A percentile compares a stretch with the other conserved stretches of the same genome.
Evolutionary conservation across 2,888 invertebrate genomes (phyloP).

Genomic region (Tromatobia lineatoria): DNA sequence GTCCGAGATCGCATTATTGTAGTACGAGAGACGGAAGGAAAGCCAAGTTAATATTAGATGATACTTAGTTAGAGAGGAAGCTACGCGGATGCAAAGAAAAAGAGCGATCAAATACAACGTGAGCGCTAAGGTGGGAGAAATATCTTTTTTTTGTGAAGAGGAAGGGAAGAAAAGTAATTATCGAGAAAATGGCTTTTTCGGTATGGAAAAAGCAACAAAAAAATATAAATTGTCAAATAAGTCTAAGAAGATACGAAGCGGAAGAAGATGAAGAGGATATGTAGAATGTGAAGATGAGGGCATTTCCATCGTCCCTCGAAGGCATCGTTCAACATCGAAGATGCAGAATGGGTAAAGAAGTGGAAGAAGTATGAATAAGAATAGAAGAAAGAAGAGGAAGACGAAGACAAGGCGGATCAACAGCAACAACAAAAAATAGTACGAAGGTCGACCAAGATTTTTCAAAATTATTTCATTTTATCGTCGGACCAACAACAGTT

Average conservation of each 20-base stretch:
- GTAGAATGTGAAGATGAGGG: neutral
- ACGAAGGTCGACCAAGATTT: conserved; percentile 30
- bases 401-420: conserved; percentile 32
- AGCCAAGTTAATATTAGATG: conserved; percentile 53
- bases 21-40: conserved; percentile 58
- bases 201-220: conserved; percentile 76
- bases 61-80: conserved; percentile 62
- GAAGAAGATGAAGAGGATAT: neutral
- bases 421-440: conserved; percentile 11
- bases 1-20: conserved; percentile 61
- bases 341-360: conserved; percentile 32
- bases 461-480: conserved; percentile 27
- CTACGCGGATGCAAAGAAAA: conserved; percentile 1
- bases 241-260: conserved; percentile 61
- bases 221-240: conserved; percentile 72
- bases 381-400: conserved; percentile 31
- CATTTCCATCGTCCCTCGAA: neutral
- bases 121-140: conserved; percentile 56
- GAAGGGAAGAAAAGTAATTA: conserved; percentile 59
- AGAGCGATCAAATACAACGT: conserved; percentile 15
- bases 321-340: conserved; percentile 53
- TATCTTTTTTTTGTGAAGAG: conserved; percentile 48
- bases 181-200: conserved; percentile 79
- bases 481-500: no score
- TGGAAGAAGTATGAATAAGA: conserved; percentile 18